Evolutionary conservation across 2,888 invertebrate species (phyloP).

Genomic region (Melinaea marsaeus): DNA sequence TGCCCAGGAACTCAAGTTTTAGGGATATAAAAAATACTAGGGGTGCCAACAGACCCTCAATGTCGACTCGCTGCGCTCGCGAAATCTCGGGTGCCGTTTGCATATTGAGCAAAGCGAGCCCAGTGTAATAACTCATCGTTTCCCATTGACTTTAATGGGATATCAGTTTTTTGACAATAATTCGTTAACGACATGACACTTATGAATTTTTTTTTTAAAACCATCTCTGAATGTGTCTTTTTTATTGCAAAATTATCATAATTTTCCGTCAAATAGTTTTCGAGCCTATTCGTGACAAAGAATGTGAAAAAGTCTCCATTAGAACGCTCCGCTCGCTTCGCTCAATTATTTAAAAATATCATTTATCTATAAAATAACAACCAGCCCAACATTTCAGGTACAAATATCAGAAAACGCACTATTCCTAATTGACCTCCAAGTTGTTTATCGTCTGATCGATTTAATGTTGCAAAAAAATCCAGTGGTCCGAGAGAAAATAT

Average conservation of each 20-base stretch:
- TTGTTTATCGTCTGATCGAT: slow-evolving; percentile 60
- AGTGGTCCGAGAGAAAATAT: slow-evolving; percentile 60
- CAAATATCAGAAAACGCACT: slow-evolving; percentile 62
- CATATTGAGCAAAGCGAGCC: too few species aligned
- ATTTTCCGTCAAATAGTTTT: too few species aligned
- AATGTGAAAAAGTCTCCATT: too few species aligned
- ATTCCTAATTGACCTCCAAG: slow-evolving; percentile 54
- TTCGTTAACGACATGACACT: not conserved
- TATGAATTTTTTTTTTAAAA: too few species aligned
- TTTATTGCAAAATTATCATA: too few species aligned
- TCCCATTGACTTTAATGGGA: too few species aligned
- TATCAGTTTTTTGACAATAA: not conserved
- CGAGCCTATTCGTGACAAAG: too few species aligned
- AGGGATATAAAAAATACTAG: not conserved
- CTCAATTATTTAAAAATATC: too few species aligned
- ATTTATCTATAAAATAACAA: not conserved
- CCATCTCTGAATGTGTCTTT: too few species aligned
- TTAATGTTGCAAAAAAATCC: slow-evolving; percentile 54
- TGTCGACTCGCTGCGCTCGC: too few species aligned
- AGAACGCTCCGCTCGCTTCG: not conserved
- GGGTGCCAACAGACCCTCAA: not conserved
- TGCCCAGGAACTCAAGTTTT: not conserved
- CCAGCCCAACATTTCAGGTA: slow-evolving; percentile 45
- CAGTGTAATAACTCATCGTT: too few species aligned
- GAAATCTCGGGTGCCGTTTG: too few species aligned